Percentiles rank a stretch among this genome's conserved stretches.
Conservation (phyloP, 1,140 invertebrate species). For the Hycleus cichorii region DNA sequence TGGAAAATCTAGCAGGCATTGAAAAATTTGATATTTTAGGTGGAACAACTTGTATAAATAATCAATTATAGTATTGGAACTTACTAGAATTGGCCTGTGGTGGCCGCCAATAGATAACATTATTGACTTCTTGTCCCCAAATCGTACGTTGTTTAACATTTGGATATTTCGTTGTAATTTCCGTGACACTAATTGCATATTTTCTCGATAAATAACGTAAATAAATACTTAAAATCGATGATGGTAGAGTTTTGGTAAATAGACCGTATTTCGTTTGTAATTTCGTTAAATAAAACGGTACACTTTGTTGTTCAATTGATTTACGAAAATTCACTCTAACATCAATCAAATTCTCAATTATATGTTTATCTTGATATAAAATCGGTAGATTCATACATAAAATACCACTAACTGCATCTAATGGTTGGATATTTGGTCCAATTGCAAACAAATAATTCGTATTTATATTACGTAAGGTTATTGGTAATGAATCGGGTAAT, state of each 20-base stretch:
- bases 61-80: background rate
- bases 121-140: slow-evolving; percentile 61
- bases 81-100: slow-evolving; percentile 75
- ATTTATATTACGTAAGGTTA: slow-evolving; percentile 43
- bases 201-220: slow-evolving; percentile 63
- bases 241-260: slow-evolving; percentile 58
- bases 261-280: slow-evolving; percentile 59
- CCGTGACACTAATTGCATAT: slow-evolving; percentile 64
- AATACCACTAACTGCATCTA: slow-evolving; percentile 38
- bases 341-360: slow-evolving; percentile 39
- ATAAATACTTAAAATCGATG: slow-evolving; percentile 56
- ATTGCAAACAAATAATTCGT: slow-evolving; percentile 35
- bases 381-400: slow-evolving; percentile 44
- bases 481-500: slow-evolving; percentile 39
- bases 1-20: too few relatives aligned
- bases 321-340: slow-evolving; percentile 53
- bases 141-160: slow-evolving; percentile 41
- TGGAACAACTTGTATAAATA: background rate
- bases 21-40: too few relatives aligned
- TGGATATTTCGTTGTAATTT: slow-evolving; percentile 50
- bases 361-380: slow-evolving; percentile 38
- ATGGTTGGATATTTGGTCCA: slow-evolving; percentile 28
- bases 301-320: slow-evolving; percentile 54
- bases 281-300: slow-evolving; percentile 57
- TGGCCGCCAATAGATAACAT: slow-evolving; percentile 67